Base-by-base conservation (phyloP, 2,113 vertebrate species). In the Nyctereutes procyonoides region DNA sequence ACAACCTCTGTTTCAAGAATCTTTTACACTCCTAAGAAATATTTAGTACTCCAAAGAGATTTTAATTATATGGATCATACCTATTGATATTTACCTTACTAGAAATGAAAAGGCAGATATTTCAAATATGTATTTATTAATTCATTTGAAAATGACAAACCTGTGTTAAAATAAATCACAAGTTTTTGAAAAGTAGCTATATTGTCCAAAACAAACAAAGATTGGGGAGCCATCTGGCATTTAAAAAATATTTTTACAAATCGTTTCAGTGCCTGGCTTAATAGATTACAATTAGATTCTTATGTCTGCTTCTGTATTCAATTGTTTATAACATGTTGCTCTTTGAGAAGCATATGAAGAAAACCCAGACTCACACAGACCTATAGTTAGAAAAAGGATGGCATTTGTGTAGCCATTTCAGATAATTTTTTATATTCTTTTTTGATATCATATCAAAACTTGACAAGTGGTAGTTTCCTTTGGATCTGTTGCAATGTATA, bases 51-150 rank as follows among this genome's bases (percentile, higher is more conserved):
- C 35, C n/a, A 73, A 84, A 87, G 53, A 92, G 35, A 88, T 82
- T 74, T 93, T 88, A 74, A 14, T 92, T 85, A 38, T 0, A 24
- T 73, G 58, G 11, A 51, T 96, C 88, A 93, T 2, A 26, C 14
- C 10, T 88, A 53, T 20, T 90, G 13, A 48, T 63, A 48, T 30
- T 84, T 69, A 73, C 19, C 53, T 51, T 79, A 67, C 22, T 43
- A 67, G 56, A 93, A 93, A 84, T 76, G 11, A 86, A 90, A 95
- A 93, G 20, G 9, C 53, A 94, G 38, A 62, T 16, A 12, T 74
- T 89, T 92, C 35, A 53, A 24, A 73, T 83, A 95, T 58, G 48
- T 82, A 17, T 43, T 65, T 79, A n/a, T 69, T 67, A 30, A 71
- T 93, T 86, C 8, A 71, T 74, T 95, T 73, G 38, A 80, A 88